Evolutionary conservation across 2,888 invertebrate genomes (phyloP).

Genomic region (Hydraecia micacea): DNA sequence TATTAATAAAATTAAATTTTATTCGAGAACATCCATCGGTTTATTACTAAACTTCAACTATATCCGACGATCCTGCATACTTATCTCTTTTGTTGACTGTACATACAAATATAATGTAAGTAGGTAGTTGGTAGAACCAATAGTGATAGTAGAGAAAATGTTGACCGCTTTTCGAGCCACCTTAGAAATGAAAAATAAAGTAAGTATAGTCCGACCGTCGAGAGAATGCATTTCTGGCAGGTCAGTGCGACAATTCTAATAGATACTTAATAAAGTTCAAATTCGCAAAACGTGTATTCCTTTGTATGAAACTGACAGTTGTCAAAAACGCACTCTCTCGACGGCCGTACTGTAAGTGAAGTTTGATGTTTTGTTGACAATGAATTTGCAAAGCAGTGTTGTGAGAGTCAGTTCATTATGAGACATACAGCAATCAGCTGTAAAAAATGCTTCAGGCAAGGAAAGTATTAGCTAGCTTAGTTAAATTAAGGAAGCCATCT

Average conservation of each 20-base stretch:
- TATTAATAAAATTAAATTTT: too few species aligned
- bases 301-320: background rate
- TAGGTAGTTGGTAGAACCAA: background rate
- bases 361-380: background rate
- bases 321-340: background rate
- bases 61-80: too few species aligned
- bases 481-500: background rate
- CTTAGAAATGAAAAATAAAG: conserved; percentile 15
- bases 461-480: background rate
- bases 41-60: too few species aligned
- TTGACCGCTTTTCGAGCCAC: conserved; percentile 8
- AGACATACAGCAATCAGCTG: background rate
- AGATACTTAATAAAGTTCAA: too few species aligned
- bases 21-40: too few species aligned
- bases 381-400: background rate
- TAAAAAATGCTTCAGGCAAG: background rate
- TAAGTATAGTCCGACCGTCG: background rate
- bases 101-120: background rate
- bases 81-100: too few species aligned
- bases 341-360: background rate
- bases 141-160: conserved; percentile 9
- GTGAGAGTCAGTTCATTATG: background rate
- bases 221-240: background rate
- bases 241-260: background rate
- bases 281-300: too few species aligned